Conservation (phyloP, 1,140 invertebrate species). For the Microplitis mediator region DNA sequence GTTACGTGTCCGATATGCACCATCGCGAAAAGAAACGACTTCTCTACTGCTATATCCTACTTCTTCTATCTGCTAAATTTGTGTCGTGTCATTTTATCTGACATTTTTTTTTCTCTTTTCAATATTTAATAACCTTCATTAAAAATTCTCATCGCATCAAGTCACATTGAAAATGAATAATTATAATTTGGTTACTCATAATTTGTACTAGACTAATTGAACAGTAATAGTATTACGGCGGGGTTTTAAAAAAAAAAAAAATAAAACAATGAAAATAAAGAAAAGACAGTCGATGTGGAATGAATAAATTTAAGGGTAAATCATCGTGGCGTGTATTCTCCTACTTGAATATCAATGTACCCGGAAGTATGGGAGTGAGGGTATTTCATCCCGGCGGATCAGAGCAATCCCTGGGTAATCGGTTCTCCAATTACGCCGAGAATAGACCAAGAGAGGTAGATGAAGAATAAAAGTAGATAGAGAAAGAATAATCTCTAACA, state of each 20-base stretch:
- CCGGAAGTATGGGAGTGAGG: constrained; percentile 40
- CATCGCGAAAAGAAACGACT: background rate
- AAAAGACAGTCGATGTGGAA: background rate
- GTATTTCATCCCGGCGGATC: background rate
- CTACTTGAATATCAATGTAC: constrained; percentile 54
- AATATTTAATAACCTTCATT: too few species aligned
- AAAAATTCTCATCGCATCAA: too few species aligned
- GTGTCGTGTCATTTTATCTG: background rate
- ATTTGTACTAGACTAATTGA: background rate
- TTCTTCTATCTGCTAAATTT: constrained; percentile 27
- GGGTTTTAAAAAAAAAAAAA: background rate
- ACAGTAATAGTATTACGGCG: background rate
- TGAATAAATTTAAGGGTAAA: background rate
- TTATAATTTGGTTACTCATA: too few species aligned
- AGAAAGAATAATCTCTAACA: background rate
- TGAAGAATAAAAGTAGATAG: background rate
- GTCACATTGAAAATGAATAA: too few species aligned
- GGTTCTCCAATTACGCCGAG: constrained; percentile 4
- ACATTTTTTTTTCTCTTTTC: background rate
- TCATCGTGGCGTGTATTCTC: constrained; percentile 31
- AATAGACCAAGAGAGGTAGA: background rate
- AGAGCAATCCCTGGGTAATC: constrained; percentile 1
- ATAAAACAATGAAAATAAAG: background rate
- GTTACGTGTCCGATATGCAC: constrained; percentile 16
- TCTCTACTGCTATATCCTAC: background rate